Evolutionary conservation across 2,888 invertebrate species (phyloP), one percentile per base, ranked within the genome.

Genomic region (Lasioglossum vierecki): DNA sequence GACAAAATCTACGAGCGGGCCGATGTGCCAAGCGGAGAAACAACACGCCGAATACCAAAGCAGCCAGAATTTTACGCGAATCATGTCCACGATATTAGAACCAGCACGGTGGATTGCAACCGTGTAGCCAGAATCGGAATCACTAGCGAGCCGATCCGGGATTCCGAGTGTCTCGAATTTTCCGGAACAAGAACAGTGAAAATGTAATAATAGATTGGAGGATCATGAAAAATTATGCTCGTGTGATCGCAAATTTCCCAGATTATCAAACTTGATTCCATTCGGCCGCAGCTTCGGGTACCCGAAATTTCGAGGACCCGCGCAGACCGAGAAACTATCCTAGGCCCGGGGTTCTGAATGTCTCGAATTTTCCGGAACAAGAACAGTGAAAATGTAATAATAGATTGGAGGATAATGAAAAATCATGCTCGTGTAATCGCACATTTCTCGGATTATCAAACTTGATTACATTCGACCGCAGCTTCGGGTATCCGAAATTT

Each of bases 1-100:
- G 53, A 22, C 77, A 60, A 80, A 85, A 85, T 85, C 80, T 84
- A 80, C 85, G 79, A 73, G 76, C 84, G 35, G 49, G 35, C 41
- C 72, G 57, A 74, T 73, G 85, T 80, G 85, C 85, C 85, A 80
- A 84, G 73, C 63, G 66, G 68, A 68, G 80, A 72, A 85, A 77
- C 81, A 77, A 74, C 86, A 53, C 22, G 85, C 71, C 80, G 85
- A 85, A 80, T 84, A 85, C 76, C 63, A 73, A 85, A 85, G 80
- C 74, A 83, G 84, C 30, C n/a, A 60, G 13, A 66, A 85, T 85
- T 80, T 80, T 66, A 71, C 77, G 80, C 76, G 84, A 39, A 60
- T 8, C 73, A 8, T 18, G 60, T 73, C 80, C 76, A 49, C 84
- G 79, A 79, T 26, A 53, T 74, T 74, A 66, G 68, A 26, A 60